Conservation (phyloP, 2,113 vertebrate genomes). For the Brevimyrus niger region DNA sequence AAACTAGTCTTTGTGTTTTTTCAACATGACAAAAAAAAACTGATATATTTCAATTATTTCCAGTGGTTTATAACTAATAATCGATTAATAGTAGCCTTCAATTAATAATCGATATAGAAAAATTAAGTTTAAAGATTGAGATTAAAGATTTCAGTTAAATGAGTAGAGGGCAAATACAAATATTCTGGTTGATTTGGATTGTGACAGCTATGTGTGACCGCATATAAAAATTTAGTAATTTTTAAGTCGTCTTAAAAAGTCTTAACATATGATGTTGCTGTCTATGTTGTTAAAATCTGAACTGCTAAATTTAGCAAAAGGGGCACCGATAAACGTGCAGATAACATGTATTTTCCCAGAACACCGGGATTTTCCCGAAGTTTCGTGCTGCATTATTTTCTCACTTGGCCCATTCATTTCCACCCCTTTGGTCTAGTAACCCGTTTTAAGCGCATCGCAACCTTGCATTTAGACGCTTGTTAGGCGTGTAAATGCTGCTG, state of each 20-base stretch:
- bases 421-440: conserved; percentile 49
- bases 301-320: neutral
- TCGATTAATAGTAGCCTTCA: neutral
- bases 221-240: neutral
- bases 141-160: neutral
- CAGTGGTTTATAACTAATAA: neutral
- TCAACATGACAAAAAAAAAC: neutral
- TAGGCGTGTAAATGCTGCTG: conserved; percentile 73
- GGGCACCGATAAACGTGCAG: neutral
- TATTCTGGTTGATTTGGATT: neutral
- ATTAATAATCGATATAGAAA: neutral
- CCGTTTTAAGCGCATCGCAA: conserved; percentile 33
- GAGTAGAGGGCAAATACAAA: neutral
- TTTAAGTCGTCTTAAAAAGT: neutral
- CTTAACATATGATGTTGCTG: neutral
- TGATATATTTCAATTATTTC: neutral
- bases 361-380: conserved; percentile 20
- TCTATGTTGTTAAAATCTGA: neutral
- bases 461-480: conserved; percentile 50
- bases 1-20: neutral
- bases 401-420: conserved; percentile 42
- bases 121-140: neutral
- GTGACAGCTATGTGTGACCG: neutral
- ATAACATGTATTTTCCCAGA: neutral
- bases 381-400: conserved; percentile 31